Evolutionary conservation across 1,140 invertebrate genomes (phyloP), one percentile per base, ranked within the genome.

Genomic region (Parapsyche elsis): DNA sequence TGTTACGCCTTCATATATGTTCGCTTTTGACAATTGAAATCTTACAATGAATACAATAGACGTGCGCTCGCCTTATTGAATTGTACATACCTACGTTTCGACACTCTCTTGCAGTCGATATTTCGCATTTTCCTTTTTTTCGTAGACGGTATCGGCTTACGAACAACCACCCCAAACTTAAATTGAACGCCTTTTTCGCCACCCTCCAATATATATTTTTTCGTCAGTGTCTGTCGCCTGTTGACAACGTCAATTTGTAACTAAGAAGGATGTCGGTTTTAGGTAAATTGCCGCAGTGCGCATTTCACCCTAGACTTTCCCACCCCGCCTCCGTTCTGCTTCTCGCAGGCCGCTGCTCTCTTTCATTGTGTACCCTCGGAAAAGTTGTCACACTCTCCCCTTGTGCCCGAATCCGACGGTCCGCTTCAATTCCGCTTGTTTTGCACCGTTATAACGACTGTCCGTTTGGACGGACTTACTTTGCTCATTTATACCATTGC

Each of bases 221-320:
- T 71, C 79, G 49, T 76, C 74, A 67, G 67, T 49, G 64, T 49
- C 74, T 80, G 61, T 77, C 59, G 38, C 79, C 44, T 59, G 73
- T 76, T 80, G 79, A 80, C 79, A 80, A 80, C 46, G 73, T 80
- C 79, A 76, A 80, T 80, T 80, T 80, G 79, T 76, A 70, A 76
- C 30, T 76, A 77, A 80, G 71, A 80, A 80, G 57, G 71, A 73
- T 73, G 79, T 74, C 71, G 71, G 78, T 73, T 80, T 71, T 80
- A 77, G 75, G 57, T 64, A 77, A 64, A 77, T 77, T 77, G 75
- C 57, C 75, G 75, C 75, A 77, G 75, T 77, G 75, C 75, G 75
- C 57, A 67, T 67, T 67, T 67, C n/a, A 9, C 14, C 24, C 61
- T 16, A 53, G 12, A 53, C 49, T 12, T 53, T 53, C 16, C 49